phyloP scores from a whole-genome alignment of 2,797 vertebrate genomes.

The Psittacula derbiana region DNA sequence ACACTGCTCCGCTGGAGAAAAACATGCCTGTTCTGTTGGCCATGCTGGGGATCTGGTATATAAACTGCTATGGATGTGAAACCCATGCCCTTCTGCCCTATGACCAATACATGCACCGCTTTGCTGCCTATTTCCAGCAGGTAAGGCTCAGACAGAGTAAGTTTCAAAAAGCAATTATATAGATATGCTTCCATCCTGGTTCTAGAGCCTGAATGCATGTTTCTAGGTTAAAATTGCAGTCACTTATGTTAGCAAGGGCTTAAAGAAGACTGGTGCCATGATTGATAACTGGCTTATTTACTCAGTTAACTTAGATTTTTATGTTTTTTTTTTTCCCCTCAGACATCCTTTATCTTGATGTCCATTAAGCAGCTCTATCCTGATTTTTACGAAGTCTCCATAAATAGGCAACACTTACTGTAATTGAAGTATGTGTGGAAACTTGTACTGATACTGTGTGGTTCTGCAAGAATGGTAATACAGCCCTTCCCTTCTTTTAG shows the following conservation, averaged over 20 bases:
- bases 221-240: background rate
- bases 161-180: rapidly evolving
- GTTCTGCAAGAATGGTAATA: background rate
- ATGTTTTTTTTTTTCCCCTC: background rate
- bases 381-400: rapidly evolving
- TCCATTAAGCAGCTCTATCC: background rate
- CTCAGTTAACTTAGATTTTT: background rate
- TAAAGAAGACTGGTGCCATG: background rate
- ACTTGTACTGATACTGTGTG: background rate
- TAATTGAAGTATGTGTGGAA: background rate
- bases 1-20: conserved; percentile 85
- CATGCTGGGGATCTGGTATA: conserved; percentile 94
- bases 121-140: conserved; percentile 98
- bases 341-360: background rate
- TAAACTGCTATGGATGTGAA: conserved; percentile 92
- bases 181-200: rapidly evolving
- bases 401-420: background rate
- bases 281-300: rapidly evolving
- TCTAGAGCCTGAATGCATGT: background rate
- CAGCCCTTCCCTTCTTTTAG: conserved; percentile 61
- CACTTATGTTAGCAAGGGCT: background rate
- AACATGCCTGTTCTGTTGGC: conserved; percentile 89
- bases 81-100: conserved; percentile 94
- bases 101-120: conserved; percentile 97
- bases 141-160: conserved; percentile 60